A percentile compares a stretch with the other conserved stretches of the same genome.
Evolutionary conservation across 2,113 vertebrate genomes (phyloP).

Genomic region (Anolis carolinensis): DNA sequence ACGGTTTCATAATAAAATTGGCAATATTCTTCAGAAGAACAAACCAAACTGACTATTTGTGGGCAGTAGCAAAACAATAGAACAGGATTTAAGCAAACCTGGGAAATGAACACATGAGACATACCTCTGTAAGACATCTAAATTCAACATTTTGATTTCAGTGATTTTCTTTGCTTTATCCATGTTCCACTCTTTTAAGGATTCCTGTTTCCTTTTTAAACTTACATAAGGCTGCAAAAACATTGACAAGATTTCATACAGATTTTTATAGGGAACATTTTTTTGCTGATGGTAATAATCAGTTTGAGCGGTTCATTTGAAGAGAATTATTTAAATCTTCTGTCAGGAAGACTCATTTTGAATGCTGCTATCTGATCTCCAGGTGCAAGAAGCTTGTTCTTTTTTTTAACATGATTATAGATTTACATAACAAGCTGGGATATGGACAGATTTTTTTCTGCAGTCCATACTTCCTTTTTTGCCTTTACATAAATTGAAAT

Average conservation of each 20-base stretch:
- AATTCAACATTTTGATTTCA: constrained; percentile 20
- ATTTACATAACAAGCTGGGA: background rate
- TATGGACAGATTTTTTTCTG: background rate
- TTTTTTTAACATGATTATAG: background rate
- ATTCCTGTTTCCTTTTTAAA: background rate
- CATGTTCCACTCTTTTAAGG: background rate
- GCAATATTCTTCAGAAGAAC: background rate
- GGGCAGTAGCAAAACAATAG: background rate
- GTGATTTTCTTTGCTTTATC: background rate
- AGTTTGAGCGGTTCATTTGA: background rate
- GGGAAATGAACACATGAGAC: background rate
- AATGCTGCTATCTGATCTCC: background rate
- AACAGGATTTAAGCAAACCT: background rate
- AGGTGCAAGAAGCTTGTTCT: background rate
- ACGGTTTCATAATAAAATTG: background rate
- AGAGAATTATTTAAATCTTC: background rate
- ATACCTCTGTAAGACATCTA: constrained; percentile 4
- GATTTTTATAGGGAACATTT: background rate
- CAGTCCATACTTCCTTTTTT: background rate
- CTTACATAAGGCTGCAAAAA: background rate
- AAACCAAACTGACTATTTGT: background rate
- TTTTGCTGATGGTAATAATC: background rate
- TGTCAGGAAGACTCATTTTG: background rate
- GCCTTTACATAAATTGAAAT: background rate
- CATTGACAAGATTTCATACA: background rate